Percentiles rank a stretch among this genome's conserved stretches.
Conservation (phyloP, 2,888 invertebrate genomes). For the Patella ulyssiponensis region DNA sequence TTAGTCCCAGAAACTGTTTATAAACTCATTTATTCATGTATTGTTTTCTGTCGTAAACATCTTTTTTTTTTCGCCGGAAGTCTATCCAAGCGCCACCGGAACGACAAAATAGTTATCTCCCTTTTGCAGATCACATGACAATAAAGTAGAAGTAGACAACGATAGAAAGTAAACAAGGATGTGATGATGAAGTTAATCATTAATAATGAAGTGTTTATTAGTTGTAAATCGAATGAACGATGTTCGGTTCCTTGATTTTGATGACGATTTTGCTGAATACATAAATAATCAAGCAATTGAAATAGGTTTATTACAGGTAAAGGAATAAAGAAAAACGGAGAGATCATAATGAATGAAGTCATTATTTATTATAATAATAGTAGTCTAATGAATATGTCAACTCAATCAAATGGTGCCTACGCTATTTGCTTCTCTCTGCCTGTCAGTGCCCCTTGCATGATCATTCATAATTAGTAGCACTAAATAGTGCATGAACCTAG, state of each 20-base stretch:
- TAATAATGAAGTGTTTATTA: constrained; percentile 80
- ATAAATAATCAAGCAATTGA: constrained; percentile 75
- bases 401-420: neutral
- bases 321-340: neutral
- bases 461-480: neutral
- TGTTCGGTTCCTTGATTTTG: constrained; percentile 81
- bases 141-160: too few species aligned
- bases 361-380: neutral
- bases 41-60: too few species aligned
- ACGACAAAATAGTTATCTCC: too few species aligned
- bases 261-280: constrained; percentile 77
- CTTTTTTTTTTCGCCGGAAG: too few species aligned
- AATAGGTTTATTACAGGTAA: constrained; percentile 72
- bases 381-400: too few species aligned
- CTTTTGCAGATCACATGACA: too few species aligned
- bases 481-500: neutral
- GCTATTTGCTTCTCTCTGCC: neutral
- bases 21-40: too few species aligned
- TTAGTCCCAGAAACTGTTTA: too few species aligned
- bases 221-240: constrained; percentile 83
- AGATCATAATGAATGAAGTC: too few species aligned
- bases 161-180: too few species aligned
- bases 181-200: constrained; percentile 10
- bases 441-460: neutral
- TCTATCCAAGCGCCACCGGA: too few species aligned